Evolutionary conservation across 1,140 invertebrate genomes (phyloP).

Genomic region (Drepana arcuata): DNA sequence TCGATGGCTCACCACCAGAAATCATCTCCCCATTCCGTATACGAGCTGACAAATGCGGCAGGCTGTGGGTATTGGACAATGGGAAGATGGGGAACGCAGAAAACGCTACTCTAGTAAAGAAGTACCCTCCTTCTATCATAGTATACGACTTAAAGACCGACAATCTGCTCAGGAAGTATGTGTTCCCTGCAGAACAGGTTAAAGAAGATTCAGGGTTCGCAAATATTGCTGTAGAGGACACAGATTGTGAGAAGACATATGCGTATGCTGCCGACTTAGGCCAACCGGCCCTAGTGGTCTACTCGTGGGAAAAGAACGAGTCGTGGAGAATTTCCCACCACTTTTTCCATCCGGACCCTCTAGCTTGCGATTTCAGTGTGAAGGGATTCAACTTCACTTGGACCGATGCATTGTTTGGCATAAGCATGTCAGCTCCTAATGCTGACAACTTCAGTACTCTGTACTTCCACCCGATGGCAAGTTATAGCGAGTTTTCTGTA

Average conservation of each 20-base stretch:
- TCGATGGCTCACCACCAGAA: conserved; percentile 71
- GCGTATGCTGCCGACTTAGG: conserved; percentile 79
- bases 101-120: conserved; percentile 22
- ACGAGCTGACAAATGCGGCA: conserved; percentile 79
- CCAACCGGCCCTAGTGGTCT: conserved; percentile 77
- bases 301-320: conserved; percentile 77
- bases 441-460: conserved; percentile 78
- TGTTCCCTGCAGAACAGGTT: conserved; percentile 75
- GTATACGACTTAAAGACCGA: conserved; percentile 84
- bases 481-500: conserved; percentile 81
- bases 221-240: conserved; percentile 82
- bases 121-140: conserved; percentile 75
- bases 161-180: conserved; percentile 75
- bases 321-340: conserved; percentile 82
- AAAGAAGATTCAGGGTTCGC: conserved; percentile 82
- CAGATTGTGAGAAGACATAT: conserved; percentile 77
- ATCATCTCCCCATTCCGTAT: conserved; percentile 83
- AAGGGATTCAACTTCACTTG: conserved; percentile 81
- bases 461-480: conserved; percentile 85
- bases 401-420: conserved; percentile 83
- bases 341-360: conserved; percentile 80
- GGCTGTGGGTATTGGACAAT: conserved; percentile 84
- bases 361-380: conserved; percentile 80
- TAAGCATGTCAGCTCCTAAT: conserved; percentile 76
- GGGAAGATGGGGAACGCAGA: conserved; percentile 77